phyloP scores from a whole-genome alignment of 2,888 invertebrate species.

The Lobophora halterata region DNA sequence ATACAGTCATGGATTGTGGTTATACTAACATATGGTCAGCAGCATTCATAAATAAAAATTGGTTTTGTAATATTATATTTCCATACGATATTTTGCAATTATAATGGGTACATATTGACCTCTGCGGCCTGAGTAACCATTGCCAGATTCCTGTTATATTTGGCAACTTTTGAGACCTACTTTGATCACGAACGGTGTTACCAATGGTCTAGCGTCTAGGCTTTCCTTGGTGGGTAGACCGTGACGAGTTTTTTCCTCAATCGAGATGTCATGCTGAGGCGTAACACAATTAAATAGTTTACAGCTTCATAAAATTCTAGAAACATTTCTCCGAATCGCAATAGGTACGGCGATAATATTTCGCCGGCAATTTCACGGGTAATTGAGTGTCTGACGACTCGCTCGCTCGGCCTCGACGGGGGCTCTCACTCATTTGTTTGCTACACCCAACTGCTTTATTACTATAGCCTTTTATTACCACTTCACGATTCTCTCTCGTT shows the following conservation, averaged over 20 bases:
- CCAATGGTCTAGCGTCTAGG: too few species aligned
- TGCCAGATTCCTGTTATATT: too few species aligned
- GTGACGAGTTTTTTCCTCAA: too few species aligned
- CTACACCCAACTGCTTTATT: slow-evolving; percentile 46
- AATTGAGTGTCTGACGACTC: slow-evolving; percentile 64
- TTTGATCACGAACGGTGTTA: too few species aligned
- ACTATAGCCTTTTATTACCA: slow-evolving; percentile 48
- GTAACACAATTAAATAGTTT: slow-evolving; percentile 1
- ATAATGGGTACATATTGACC: too few species aligned
- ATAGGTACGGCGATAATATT: slow-evolving; percentile 24
- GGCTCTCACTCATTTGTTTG: slow-evolving; percentile 45
- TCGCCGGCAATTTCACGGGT: slow-evolving; percentile 63
- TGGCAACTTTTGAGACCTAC: too few species aligned
- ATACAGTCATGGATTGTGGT: slow-evolving; percentile 1
- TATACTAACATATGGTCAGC: slow-evolving; percentile 26
- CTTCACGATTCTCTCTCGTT: slow-evolving; percentile 34
- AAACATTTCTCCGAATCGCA: slow-evolving; percentile 21
- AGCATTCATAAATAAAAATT: slow-evolving; percentile 27
- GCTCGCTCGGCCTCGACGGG: slow-evolving; percentile 39
- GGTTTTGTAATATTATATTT: slow-evolving; percentile 19
- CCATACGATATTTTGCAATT: too few species aligned
- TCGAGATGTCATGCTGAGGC: not conserved
- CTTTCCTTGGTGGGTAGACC: too few species aligned
- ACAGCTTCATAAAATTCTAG: slow-evolving; percentile 2
- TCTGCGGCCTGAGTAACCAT: too few species aligned